Evolutionary conservation across 2,797 vertebrate genomes (phyloP).

Genomic region (Malacoctenus gilli): DNA sequence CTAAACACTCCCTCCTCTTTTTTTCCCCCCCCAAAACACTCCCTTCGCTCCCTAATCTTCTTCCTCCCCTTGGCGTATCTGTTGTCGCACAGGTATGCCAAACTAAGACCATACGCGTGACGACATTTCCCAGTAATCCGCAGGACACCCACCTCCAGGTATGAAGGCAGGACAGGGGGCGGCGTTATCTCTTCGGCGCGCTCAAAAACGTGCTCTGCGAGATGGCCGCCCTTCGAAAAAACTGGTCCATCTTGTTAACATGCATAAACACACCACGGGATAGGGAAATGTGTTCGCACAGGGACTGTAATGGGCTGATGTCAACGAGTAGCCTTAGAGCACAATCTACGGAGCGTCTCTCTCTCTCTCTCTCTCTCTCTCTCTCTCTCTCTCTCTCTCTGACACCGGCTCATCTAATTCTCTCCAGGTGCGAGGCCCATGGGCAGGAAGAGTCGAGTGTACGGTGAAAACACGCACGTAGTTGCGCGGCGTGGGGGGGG

Average conservation of each 20-base stretch:
- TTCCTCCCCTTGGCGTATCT: slow-evolving; percentile 12
- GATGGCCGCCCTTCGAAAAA: slow-evolving; percentile 57
- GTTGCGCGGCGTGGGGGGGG: slow-evolving; percentile 9
- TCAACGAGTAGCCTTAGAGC: slow-evolving; percentile 34
- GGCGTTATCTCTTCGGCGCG: slow-evolving; percentile 18
- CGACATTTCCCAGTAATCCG: slow-evolving; percentile 22
- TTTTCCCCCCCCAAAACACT: too few species aligned
- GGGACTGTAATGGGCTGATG: slow-evolving; percentile 17
- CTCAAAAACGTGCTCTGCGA: slow-evolving; percentile 46
- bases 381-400: slow-evolving; percentile 19
- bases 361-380: too few species aligned
- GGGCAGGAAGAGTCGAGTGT: slow-evolving; percentile 15
- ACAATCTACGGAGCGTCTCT: slow-evolving; percentile 36
- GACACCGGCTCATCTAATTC: slow-evolving; percentile 43
- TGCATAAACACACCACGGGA: slow-evolving; percentile 37
- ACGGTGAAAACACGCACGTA: slow-evolving; percentile 18
- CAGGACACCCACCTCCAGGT: slow-evolving; percentile 20
- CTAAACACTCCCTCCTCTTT: slow-evolving; percentile 19
- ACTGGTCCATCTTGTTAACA: slow-evolving; percentile 70
- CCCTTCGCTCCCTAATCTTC: slow-evolving; percentile 6
- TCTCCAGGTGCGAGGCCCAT: slow-evolving; percentile 27
- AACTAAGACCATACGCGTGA: slow-evolving; percentile 19
- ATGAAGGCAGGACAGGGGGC: slow-evolving; percentile 9
- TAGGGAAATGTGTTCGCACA: slow-evolving; percentile 13
- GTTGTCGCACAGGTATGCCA: slow-evolving; percentile 27